These are phyloP conservation scores for Stichodactyla helianthus DNA, from an alignment of 64 coral and sea anemone species.

Conservation along the genomic window DNA sequence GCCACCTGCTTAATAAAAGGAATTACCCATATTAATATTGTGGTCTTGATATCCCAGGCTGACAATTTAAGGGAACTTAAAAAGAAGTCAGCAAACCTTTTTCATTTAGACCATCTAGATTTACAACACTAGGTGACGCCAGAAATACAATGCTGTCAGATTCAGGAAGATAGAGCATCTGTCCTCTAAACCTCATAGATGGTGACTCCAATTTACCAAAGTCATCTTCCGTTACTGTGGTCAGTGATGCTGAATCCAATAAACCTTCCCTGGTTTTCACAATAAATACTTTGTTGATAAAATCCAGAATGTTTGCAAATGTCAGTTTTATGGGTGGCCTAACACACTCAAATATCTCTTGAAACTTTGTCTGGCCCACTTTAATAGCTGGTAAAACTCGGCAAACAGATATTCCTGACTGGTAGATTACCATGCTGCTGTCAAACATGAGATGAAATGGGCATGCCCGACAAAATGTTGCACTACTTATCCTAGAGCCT, in stretches of 20 bases:
- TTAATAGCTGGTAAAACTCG: slow-evolving; percentile 78
- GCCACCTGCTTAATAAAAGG: neutral
- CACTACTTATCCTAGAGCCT: slow-evolving; percentile 59
- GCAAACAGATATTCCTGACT: slow-evolving; percentile 78
- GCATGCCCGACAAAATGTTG: slow-evolving; percentile 89
- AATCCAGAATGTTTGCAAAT: slow-evolving; percentile 81
- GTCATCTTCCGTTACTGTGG: slow-evolving; percentile 97
- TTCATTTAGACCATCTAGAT: slow-evolving; percentile 98
- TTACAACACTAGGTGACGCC: slow-evolving; percentile 92
- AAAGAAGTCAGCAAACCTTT: slow-evolving; percentile 63
- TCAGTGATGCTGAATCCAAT: slow-evolving; percentile 80
- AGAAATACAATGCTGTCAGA: slow-evolving; percentile 88
- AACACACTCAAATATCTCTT: slow-evolving; percentile 78
- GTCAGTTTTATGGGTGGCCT: slow-evolving; percentile 66
- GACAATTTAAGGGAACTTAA: slow-evolving; percentile 42
- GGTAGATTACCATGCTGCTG: slow-evolving; percentile 88
- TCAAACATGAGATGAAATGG: slow-evolving; percentile 95
- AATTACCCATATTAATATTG: too few relatives aligned
- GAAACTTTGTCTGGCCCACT: slow-evolving; percentile 61
- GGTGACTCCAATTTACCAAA: slow-evolving; percentile 76
- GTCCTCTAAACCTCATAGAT: slow-evolving; percentile 92
- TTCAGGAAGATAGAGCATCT: slow-evolving; percentile 96
- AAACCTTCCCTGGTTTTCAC: slow-evolving; percentile 91
- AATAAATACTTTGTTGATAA: slow-evolving; percentile 88
- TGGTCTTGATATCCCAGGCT: neutral